A percentile compares a stretch with the other conserved stretches of the same genome.
Evolutionary conservation across 2,888 invertebrate species (phyloP).

Genomic region (Protula sp.): DNA sequence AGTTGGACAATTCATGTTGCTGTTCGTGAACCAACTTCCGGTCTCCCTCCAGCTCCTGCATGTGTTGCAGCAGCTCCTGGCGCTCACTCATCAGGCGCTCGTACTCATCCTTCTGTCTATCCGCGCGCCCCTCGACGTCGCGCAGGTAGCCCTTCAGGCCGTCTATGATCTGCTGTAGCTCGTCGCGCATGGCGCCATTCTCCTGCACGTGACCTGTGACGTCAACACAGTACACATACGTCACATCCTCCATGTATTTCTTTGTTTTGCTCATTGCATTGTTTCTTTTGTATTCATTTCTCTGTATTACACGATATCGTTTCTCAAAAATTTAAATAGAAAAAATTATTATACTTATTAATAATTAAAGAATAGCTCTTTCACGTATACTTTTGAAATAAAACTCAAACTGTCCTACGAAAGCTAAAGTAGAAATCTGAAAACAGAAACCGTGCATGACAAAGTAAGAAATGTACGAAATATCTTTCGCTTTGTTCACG

Average conservation of each 20-base stretch:
- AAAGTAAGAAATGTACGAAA: no score
- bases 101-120: conserved; percentile 36
- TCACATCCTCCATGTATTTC: no score
- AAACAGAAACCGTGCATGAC: no score
- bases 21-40: conserved; percentile 34
- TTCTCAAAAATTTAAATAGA: neutral
- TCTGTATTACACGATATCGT: no score
- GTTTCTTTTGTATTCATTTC: no score
- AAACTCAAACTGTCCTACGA: no score
- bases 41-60: conserved; percentile 35
- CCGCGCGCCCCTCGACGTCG: conserved; percentile 38
- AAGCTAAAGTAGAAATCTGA: no score
- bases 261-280: no score
- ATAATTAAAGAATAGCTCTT: no score
- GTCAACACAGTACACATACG: neutral
- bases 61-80: conserved; percentile 31
- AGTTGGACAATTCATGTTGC: conserved; percentile 22
- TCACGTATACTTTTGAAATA: no score
- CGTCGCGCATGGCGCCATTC: conserved; percentile 36
- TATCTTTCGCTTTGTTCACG: no score
- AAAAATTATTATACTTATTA: no score
- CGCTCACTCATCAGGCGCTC: conserved; percentile 37
- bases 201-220: conserved; percentile 16
- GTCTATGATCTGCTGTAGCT: conserved; percentile 44
- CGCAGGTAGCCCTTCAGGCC: conserved; percentile 43